A percentile compares a stretch with the other conserved stretches of the same genome.
Evolutionary conservation across 2,888 invertebrate species (phyloP).

Genomic region (Zhuqinia jingwanae): DNA sequence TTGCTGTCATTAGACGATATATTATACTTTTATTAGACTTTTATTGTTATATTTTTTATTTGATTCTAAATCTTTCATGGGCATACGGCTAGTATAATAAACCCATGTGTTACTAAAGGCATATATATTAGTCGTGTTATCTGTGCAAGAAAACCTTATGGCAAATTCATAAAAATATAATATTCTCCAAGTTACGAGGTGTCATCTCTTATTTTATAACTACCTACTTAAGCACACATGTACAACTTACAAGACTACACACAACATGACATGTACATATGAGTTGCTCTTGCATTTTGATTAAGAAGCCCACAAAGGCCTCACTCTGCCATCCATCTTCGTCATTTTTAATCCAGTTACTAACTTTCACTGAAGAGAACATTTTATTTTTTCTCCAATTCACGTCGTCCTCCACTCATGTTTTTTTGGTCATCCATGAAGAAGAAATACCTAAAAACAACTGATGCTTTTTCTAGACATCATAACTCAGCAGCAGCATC

Average conservation of each 20-base stretch:
- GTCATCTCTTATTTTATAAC: slow-evolving; percentile 2
- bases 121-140: too few relatives aligned
- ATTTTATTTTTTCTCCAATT: neutral
- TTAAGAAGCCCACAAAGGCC: slow-evolving; percentile 40
- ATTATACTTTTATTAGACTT: neutral
- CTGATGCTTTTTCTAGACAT: neutral
- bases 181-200: neutral
- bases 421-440: too few relatives aligned
- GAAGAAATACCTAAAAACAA: neutral
- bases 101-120: too few relatives aligned
- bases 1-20: neutral
- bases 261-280: neutral
- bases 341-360: slow-evolving; percentile 47
- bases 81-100: too few relatives aligned
- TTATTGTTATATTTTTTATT: neutral
- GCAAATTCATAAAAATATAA: too few relatives aligned
- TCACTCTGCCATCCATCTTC: slow-evolving; percentile 44
- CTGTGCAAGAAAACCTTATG: too few relatives aligned
- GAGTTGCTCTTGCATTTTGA: slow-evolving; percentile 10
- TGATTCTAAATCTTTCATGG: too few relatives aligned
- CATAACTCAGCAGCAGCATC: neutral
- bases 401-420: neutral
- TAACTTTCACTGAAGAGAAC: slow-evolving; percentile 23
- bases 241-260: too few relatives aligned
- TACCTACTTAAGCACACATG: too few relatives aligned